Base-by-base conservation (phyloP, 1,140 invertebrate genomes). In the Anastrepha ludens region DNA sequence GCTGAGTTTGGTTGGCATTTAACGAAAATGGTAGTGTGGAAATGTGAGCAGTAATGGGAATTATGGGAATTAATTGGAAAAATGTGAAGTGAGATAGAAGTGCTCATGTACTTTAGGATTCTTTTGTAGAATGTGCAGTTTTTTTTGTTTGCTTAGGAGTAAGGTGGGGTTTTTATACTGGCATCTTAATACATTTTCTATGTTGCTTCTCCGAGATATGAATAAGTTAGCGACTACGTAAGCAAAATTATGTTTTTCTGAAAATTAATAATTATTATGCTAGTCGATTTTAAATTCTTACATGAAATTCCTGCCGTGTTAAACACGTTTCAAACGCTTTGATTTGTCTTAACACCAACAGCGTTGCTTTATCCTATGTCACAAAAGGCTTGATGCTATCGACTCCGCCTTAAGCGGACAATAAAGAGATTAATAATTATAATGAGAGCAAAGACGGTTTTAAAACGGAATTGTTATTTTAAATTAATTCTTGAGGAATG, bases 11-110 rank as follows among this genome's bases (percentile, higher is more conserved):
- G 74, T 81, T 55, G n/a, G 74, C 47, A 81, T 81, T 81, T 81
- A 81, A 55, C 74, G n/a, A 81, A 81, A 58, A 81, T 81, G 74
- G 74, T 81, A 55, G 74, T 55, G 47, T 81, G 74, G 67, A 74
- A 81, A 81, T 81, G 74, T 81, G 74, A 81, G 41, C 74, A 55
- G 47, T 55, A 55, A 81, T 81, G 47, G 74, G 74, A 81, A 81
- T 29, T 81, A 81, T 81, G 74, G 74, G 74, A 81, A 81, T 81
- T 81, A 81, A 81, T 81, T 50, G 74, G 74, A 81, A 81, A 81
- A 81, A 81, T 81, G 74, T 55, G 74, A 81, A 81, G 13, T n/a
- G 47, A 81, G 74, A 81, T 81, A 81, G 74, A 81, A 81, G 47
- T 81, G 47, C 74, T 55, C 47, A 47, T 41, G 9, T 47, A 74